These are phyloP conservation scores for Condylura cristata DNA, from an alignment of 2,113 vertebrate species.

Conservation along the genomic window DNA sequence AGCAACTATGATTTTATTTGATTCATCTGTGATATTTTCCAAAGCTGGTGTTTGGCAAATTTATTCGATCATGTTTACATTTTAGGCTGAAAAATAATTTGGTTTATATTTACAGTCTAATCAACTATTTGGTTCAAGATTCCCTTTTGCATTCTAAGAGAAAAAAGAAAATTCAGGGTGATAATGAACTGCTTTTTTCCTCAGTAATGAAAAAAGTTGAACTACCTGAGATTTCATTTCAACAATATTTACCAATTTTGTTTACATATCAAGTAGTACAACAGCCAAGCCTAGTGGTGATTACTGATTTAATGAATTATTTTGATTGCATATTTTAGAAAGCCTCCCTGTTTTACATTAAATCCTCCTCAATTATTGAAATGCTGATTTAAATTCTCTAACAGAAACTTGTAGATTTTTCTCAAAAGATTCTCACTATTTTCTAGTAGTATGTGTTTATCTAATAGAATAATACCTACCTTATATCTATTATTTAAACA, in stretches of 20 bases:
- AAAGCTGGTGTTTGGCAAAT: background rate
- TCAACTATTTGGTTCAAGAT: background rate
- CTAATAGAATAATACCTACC: conserved; percentile 71
- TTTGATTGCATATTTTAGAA: conserved; percentile 86
- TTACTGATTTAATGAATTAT: conserved; percentile 82
- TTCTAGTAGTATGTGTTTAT: conserved; percentile 81
- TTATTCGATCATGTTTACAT: background rate
- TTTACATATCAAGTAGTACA: conserved; percentile 76
- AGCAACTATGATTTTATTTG: background rate
- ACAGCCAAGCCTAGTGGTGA: conserved; percentile 72
- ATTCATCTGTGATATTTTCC: background rate
- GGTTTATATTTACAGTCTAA: conserved; percentile 42
- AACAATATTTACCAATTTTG: conserved; percentile 71
- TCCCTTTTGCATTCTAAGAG: background rate
- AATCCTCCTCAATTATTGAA: conserved; percentile 81
- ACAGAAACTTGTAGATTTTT: conserved; percentile 71
- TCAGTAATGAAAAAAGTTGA: conserved; percentile 59
- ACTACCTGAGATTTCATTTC: conserved; percentile 66
- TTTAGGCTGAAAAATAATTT: background rate
- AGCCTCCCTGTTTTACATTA: conserved; percentile 76
- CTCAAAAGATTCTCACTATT: conserved; percentile 76
- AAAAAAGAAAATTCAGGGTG: background rate
- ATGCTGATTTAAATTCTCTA: conserved; percentile 83
- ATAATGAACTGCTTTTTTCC: conserved; percentile 15
- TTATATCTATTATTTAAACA: conserved; percentile 72